Evolutionary conservation across 2,888 invertebrate genomes (phyloP), one percentile per base, ranked within the genome.

Genomic region (Epinotia nisella): DNA sequence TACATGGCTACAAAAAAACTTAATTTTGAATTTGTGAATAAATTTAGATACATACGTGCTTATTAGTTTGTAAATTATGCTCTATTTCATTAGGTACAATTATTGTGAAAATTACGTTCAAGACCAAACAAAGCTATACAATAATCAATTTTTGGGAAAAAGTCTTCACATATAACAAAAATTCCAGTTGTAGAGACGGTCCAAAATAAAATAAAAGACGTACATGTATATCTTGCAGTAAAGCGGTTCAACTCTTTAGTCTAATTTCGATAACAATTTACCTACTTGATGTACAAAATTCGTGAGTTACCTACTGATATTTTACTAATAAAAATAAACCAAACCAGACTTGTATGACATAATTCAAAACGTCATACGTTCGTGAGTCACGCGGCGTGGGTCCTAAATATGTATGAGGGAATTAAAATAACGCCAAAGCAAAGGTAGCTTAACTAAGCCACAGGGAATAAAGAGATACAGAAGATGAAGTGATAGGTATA

Each of bases 351-450:
- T 78, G 78, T 79, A 79, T 77, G 75, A 78, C 78, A 80, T 80
- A 80, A 78, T 82, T 84, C 81, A 81, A 80, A 79, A 79, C 76
- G 79, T 82, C 82, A 83, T 80, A 80, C 76, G 78, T 73, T 84
- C 88, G 87, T 88, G 90, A 88, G 77, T 87, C 85, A 83, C 83
- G 85, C 82, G 81, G 81, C 81, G 68, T 75, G 24, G 75, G 81
- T 78, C 77, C 82, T 90, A 85, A 88, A 90, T 90, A 90, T 90
- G 86, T 86, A 90, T 90, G 89, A 89, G 86, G 78, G 85, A 84
- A 90, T 90, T 90, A 89, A 89, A 89, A 88, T 88, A 87, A 85
- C 85, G 87, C 86, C 59, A 73, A 83, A 84, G 80, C 80, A 79
- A 80, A 80, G 79, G 77, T 77, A 79, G 80, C 78, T 77, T 79